Base-by-base conservation (phyloP, 1,140 invertebrate species). In the Pseudomyrmex sp. region DNA sequence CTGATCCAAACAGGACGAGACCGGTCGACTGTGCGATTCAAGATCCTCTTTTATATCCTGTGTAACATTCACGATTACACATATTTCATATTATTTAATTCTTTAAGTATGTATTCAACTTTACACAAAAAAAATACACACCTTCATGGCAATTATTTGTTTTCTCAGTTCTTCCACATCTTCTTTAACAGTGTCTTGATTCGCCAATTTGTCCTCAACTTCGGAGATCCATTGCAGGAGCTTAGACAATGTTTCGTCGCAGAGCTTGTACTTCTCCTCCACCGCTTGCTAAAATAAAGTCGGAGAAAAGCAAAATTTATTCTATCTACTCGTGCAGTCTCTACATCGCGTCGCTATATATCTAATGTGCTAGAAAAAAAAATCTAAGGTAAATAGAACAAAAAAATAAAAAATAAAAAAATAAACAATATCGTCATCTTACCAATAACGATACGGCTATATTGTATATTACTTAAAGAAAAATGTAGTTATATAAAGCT, bases 1-100 rank as follows among this genome's bases (percentile, higher is more conserved):
- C 95, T 99, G 98, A 93, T 99, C 98, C 66, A 98, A 95, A 86
- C 98, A 98, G 18, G 97, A 97, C 54, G 97, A 96, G 2, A 99
- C 97, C 52, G 97, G 96, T 50, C 98, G 96, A 88, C 96, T 96
- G 93, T 99, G 98, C 61, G 96, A 96, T 89, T 98, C 97, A 20
- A 99, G 95, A 92, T 99, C 98, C 91, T 98, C 98, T 92, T 98
- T 98, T 79, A 99, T 96, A 93, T 97, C 96, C 97, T 98, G 93
- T 98, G 93, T 1, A 92, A 92, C 10, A 56, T 20, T 48, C 5
- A 44, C 23, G n/a, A 62, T 0, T 20, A 46, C 26, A 35, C 48
- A 35, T 20, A 15, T n/a, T 52, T 35, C 12, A 18, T 58, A 44
- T 26, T 15, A 59, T 18, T n/a, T 20, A 48, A 35, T 2, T 59